Evolutionary conservation across 2,797 vertebrate genomes (phyloP).

Genomic region (Atherinosoma microstoma): DNA sequence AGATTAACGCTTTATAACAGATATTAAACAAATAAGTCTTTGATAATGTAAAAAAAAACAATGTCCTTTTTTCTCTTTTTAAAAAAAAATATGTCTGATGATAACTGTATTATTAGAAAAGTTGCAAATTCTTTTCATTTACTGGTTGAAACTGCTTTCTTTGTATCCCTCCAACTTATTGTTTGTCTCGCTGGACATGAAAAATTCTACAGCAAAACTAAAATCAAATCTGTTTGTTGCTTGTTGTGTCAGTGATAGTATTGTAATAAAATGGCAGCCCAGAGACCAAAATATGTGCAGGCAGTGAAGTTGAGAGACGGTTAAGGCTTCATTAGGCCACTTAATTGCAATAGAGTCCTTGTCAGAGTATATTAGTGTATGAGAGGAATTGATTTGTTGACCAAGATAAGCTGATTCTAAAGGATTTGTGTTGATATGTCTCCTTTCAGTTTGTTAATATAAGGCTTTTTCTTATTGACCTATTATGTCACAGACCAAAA

Average conservation of each 20-base stretch:
- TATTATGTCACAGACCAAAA: neutral
- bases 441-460: neutral
- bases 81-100: neutral
- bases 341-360: neutral
- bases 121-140: neutral
- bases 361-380: neutral
- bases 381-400: neutral
- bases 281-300: neutral
- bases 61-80: neutral
- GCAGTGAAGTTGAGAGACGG: neutral
- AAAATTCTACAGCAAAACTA: neutral
- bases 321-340: neutral
- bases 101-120: neutral
- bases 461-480: neutral
- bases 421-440: neutral
- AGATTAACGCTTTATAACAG: neutral
- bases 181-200: neutral
- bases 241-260: neutral
- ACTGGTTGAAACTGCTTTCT: neutral
- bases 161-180: neutral
- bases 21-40: neutral
- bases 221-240: neutral
- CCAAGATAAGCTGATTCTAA: neutral
- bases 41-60: neutral
- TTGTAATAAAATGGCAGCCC: neutral